Conservation (phyloP, 2,797 vertebrate genomes). For the Iguana delicatissima region DNA sequence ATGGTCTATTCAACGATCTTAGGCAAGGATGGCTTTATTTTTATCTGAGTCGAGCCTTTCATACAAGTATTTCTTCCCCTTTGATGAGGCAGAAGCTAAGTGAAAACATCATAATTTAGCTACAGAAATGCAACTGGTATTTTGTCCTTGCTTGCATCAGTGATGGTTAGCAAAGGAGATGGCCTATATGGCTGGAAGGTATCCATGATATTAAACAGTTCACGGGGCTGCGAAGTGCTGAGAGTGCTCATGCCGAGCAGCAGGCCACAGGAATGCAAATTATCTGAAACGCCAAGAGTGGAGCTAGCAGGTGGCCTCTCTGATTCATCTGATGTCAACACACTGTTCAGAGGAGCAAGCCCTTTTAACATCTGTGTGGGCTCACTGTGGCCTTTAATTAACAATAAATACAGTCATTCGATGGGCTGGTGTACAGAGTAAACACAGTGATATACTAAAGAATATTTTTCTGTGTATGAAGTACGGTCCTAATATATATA, state of each 20-base stretch:
- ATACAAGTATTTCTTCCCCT: constrained; percentile 78
- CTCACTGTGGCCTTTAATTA: constrained; percentile 92
- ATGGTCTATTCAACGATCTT: constrained; percentile 67
- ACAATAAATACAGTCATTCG: constrained; percentile 86
- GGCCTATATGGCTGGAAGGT: constrained; percentile 86
- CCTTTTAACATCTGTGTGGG: constrained; percentile 89
- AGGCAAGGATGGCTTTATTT: constrained; percentile 68
- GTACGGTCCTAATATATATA: constrained; percentile 87
- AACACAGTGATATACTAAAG: constrained; percentile 74
- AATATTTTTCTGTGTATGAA: constrained; percentile 81
- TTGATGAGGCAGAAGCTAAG: constrained; percentile 83
- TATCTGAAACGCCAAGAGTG: constrained; percentile 87
- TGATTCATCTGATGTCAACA: constrained; percentile 92
- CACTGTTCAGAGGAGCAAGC: constrained; percentile 84
- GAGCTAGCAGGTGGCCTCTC: constrained; percentile 95
- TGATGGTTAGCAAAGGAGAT: constrained; percentile 80
- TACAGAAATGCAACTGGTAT: constrained; percentile 77
- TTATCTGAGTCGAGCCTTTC: constrained; percentile 74
- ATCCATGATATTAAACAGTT: constrained; percentile 92
- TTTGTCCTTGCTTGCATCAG: constrained; percentile 80
- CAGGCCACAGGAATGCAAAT: constrained; percentile 98
- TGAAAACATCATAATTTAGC: constrained; percentile 76
- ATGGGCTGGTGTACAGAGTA: constrained; percentile 81
- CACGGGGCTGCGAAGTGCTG: constrained; percentile 89
- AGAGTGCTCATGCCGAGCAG: constrained; percentile 92